Conservation (phyloP, 2,888 invertebrate genomes). For the Macroteleia sp. region DNA sequence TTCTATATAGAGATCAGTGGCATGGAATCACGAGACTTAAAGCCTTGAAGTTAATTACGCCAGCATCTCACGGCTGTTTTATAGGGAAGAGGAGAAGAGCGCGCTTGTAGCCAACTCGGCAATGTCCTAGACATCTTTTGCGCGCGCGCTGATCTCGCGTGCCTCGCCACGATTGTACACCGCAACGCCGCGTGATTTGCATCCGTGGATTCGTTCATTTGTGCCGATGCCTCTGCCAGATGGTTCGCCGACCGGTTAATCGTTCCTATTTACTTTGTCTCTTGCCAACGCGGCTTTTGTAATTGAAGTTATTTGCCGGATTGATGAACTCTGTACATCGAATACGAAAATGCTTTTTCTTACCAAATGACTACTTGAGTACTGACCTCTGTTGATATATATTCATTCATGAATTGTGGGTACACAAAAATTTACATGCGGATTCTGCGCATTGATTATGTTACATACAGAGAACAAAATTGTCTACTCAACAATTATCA, state of each 20-base stretch:
- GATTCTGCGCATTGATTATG: no score
- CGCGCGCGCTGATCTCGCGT: slow-evolving; percentile 66
- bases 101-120: slow-evolving; percentile 52
- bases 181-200: slow-evolving; percentile 65
- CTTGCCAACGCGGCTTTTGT: slow-evolving; percentile 22
- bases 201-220: slow-evolving; percentile 65
- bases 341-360: neutral
- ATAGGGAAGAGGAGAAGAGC: slow-evolving; percentile 49
- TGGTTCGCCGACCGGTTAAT: slow-evolving; percentile 67
- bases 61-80: slow-evolving; percentile 65
- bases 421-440: no score
- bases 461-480: no score
- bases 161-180: slow-evolving; percentile 65
- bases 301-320: slow-evolving; percentile 36
- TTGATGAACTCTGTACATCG: neutral
- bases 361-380: neutral
- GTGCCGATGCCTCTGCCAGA: slow-evolving; percentile 55
- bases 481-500: no score
- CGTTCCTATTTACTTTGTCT: slow-evolving; percentile 49
- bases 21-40: slow-evolving; percentile 61
- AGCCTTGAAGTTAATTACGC: slow-evolving; percentile 69
- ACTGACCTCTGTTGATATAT: no score
- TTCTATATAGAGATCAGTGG: slow-evolving; percentile 48
- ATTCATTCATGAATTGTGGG: no score
- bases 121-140: slow-evolving; percentile 61